Evolutionary conservation across 2,797 vertebrate species (phyloP).

Genomic region (Nannoperca australis): DNA sequence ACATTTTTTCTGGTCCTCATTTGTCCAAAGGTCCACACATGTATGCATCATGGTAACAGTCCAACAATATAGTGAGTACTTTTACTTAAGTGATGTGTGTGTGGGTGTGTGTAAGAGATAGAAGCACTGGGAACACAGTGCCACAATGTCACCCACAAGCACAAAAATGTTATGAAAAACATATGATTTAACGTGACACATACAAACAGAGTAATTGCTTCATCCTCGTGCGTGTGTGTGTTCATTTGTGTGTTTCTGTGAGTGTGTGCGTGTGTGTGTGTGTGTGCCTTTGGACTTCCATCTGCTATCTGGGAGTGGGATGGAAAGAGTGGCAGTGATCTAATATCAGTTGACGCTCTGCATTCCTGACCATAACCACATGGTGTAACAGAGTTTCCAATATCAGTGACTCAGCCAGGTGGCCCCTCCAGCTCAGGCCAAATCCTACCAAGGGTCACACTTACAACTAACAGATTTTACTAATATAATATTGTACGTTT

Average conservation of each 20-base stretch:
- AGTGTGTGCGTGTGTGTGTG: neutral
- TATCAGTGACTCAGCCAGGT: constrained; percentile 61
- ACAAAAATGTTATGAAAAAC: neutral
- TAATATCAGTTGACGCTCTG: constrained; percentile 54
- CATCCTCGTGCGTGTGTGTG: neutral
- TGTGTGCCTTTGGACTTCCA: constrained; percentile 10
- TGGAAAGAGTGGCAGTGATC: constrained; percentile 42
- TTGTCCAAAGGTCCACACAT: neutral
- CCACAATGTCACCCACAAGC: neutral
- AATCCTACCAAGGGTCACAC: neutral
- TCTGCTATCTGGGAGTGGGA: constrained; percentile 20
- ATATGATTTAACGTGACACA: constrained; percentile 6
- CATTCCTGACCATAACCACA: constrained; percentile 58
- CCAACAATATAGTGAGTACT: neutral
- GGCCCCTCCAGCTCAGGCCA: constrained; percentile 8
- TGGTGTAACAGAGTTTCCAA: constrained; percentile 36
- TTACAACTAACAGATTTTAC: neutral
- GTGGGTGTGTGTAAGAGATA: neutral
- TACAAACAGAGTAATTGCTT: neutral
- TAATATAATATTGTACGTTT: neutral
- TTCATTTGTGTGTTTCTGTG: too few relatives aligned
- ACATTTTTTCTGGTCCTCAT: neutral
- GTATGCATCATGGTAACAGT: neutral
- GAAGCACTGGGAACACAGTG: neutral
- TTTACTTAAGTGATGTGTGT: neutral